Evolutionary conservation across 1,140 invertebrate species (phyloP).

Genomic region (Acromyrmex charruanus): DNA sequence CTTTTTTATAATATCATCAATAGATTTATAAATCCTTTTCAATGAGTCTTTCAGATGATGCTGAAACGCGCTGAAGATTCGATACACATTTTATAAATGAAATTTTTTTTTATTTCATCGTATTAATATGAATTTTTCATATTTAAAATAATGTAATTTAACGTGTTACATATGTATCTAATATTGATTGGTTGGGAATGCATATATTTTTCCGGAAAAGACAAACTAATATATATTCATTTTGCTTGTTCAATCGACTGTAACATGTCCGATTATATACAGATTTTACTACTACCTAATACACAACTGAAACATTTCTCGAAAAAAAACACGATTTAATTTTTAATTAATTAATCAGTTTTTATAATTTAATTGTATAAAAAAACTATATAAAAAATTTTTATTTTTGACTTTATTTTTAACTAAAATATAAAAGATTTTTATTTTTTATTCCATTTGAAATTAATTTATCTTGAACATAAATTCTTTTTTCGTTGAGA

Average conservation of each 20-base stretch:
- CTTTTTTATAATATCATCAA: background rate
- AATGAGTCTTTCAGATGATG: background rate
- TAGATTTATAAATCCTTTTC: background rate
- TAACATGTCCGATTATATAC: constrained; percentile 46
- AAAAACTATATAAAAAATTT: background rate
- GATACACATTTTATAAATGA: background rate
- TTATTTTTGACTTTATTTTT: too few relatives aligned
- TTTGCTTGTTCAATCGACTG: background rate
- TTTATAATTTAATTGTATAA: background rate
- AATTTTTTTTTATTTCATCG: background rate
- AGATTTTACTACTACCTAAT: constrained; percentile 64
- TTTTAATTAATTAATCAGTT: background rate
- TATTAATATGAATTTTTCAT: background rate
- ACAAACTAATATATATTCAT: background rate
- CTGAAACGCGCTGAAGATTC: background rate
- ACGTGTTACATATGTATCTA: background rate
- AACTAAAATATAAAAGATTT: background rate
- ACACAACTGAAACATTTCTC: constrained; percentile 20
- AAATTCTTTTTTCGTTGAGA: background rate
- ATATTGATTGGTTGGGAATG: background rate
- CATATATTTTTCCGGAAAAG: background rate
- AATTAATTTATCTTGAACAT: background rate
- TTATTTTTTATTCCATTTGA: background rate
- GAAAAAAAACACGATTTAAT: background rate
- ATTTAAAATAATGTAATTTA: constrained; percentile 5